A percentile compares a stretch with the other conserved stretches of the same genome.
Evolutionary conservation across 2,888 invertebrate genomes (phyloP).

Genomic region (Cabera pusaria): DNA sequence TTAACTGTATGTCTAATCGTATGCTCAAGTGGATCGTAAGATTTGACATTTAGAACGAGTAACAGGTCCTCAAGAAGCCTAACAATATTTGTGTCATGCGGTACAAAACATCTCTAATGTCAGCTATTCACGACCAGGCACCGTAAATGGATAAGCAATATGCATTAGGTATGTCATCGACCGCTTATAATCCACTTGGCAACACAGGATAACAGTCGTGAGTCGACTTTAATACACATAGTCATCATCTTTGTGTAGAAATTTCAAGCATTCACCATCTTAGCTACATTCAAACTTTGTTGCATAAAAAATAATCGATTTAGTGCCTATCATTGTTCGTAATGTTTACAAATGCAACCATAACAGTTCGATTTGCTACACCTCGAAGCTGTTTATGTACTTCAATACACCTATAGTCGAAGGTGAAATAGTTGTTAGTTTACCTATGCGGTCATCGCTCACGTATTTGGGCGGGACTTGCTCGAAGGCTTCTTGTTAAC

Average conservation of each 20-base stretch:
- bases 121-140: constrained; percentile 28
- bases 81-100: constrained; percentile 25
- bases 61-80: constrained; percentile 21
- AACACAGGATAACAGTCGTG: too few species aligned
- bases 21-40: constrained; percentile 13
- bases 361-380: constrained; percentile 11
- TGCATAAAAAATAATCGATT: background rate
- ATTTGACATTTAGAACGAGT: constrained; percentile 28
- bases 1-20: constrained; percentile 19
- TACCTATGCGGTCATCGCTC: constrained; percentile 70
- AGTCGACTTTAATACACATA: too few species aligned
- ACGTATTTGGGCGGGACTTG: constrained; percentile 53
- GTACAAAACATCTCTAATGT: constrained; percentile 30
- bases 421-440: constrained; percentile 59
- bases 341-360: constrained; percentile 5
- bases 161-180: constrained; percentile 20
- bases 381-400: constrained; percentile 29
- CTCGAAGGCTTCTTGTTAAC: constrained; percentile 31
- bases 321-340: too few species aligned
- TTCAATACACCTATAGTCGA: constrained; percentile 44
- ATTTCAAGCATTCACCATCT: too few species aligned
- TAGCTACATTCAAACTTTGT: too few species aligned
- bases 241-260: too few species aligned
- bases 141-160: constrained; percentile 39
- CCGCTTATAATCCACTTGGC: constrained; percentile 35